phyloP scores from a whole-genome alignment of 2,797 vertebrate genomes.

The Acanthopagrus latus region DNA sequence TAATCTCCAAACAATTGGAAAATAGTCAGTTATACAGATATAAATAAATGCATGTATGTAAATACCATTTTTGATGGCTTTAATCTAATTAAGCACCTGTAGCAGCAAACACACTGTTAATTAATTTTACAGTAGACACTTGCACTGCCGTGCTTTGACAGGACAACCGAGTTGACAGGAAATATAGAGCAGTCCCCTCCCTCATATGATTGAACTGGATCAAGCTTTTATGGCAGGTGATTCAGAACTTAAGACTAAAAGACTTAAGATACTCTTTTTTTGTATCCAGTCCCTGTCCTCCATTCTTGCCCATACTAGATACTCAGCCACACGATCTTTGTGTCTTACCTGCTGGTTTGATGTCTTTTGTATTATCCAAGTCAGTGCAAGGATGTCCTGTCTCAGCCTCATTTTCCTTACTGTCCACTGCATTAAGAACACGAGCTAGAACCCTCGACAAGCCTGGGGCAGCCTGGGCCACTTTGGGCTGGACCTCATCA shows the following conservation, averaged over 20 bases:
- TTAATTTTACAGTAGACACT: no score
- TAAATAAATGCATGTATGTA: neutral
- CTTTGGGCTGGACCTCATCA: conserved; percentile 16
- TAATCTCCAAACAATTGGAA: neutral
- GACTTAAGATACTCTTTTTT: neutral
- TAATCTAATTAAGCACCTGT: neutral
- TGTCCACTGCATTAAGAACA: conserved; percentile 75
- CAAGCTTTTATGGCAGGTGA: no score
- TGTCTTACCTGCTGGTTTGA: conserved; percentile 59
- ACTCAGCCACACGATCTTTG: neutral
- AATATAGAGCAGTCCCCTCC: no score
- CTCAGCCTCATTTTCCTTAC: conserved; percentile 73
- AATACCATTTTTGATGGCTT: neutral
- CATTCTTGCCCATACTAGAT: neutral
- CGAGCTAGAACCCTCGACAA: conserved; percentile 77
- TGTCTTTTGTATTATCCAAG: conserved; percentile 28
- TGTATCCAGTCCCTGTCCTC: neutral
- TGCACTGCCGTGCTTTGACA: no score
- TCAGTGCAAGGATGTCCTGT: conserved; percentile 17
- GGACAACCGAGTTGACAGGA: no score
- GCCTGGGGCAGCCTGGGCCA: conserved; percentile 40
- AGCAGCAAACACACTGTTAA: neutral
- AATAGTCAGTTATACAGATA: neutral
- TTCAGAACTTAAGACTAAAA: no score
- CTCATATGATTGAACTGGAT: no score